A percentile compares a stretch with the other conserved stretches of the same genome.
Conservation (phyloP, 2,797 vertebrate species). For the Siniperca undulata region DNA sequence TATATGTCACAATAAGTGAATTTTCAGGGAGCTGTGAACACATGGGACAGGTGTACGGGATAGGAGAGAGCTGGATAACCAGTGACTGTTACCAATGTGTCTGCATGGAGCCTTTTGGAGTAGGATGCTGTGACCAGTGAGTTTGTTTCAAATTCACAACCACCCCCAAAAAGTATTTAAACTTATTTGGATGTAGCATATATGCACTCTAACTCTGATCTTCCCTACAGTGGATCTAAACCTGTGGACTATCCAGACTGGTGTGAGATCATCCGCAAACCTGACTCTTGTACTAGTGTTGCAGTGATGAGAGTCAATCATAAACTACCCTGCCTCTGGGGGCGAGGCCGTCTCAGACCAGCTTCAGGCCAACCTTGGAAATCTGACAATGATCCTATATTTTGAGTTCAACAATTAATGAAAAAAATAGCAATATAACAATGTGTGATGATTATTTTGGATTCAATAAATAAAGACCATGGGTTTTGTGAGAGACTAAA, state of each 20-base stretch:
- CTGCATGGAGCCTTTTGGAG: slow-evolving; percentile 88
- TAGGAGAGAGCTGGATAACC: slow-evolving; percentile 86
- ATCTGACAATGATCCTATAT: slow-evolving; percentile 82
- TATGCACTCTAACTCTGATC: background rate
- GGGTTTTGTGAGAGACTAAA: background rate
- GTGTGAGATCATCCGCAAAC: slow-evolving; percentile 85
- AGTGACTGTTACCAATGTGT: slow-evolving; percentile 84
- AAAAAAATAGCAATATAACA: background rate
- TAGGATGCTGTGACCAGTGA: slow-evolving; percentile 87
- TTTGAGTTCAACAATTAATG: slow-evolving; percentile 60
- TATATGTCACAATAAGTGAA: background rate
- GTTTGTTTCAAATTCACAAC: slow-evolving; percentile 43
- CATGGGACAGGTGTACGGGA: slow-evolving; percentile 77
- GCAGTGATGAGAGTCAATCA: slow-evolving; percentile 87
- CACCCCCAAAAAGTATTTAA: background rate
- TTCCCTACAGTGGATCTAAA: slow-evolving; percentile 71
- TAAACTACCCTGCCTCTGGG: slow-evolving; percentile 85
- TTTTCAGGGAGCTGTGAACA: slow-evolving; percentile 83
- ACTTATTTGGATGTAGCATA: background rate
- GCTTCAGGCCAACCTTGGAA: slow-evolving; percentile 74
- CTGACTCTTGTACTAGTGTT: slow-evolving; percentile 83
- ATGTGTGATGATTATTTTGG: slow-evolving; percentile 8
- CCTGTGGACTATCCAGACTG: slow-evolving; percentile 87
- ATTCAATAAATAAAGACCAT: background rate
- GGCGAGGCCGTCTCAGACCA: slow-evolving; percentile 74